Conservation (phyloP, 1,140 invertebrate genomes). For the Antheraea pernyi region DNA sequence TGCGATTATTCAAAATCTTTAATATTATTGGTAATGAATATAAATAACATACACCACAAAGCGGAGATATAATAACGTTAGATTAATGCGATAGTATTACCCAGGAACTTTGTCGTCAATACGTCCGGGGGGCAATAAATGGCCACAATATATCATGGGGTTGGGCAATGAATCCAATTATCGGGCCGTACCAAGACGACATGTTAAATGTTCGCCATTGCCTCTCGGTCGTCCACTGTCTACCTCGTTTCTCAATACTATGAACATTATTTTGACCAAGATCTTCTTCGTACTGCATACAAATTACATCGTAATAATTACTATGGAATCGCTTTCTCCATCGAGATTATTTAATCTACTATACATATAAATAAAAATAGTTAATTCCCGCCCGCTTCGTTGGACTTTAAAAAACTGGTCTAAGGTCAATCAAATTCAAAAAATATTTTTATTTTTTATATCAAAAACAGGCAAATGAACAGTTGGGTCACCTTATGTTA, state of each 20-base stretch:
- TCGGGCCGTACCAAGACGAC: constrained; percentile 37
- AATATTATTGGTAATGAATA: not conserved
- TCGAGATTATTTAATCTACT: too few species aligned
- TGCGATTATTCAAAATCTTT: not conserved
- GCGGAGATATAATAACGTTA: constrained; percentile 5
- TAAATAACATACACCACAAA: constrained; percentile 10
- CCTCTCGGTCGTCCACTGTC: constrained; percentile 22
- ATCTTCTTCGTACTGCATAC: not conserved
- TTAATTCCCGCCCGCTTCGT: too few species aligned
- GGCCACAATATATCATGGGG: constrained; percentile 48
- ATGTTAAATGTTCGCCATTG: constrained; percentile 51
- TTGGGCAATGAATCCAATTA: constrained; percentile 59
- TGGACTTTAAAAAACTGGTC: too few species aligned
- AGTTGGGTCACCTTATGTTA: too few species aligned
- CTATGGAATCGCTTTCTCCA: too few species aligned
- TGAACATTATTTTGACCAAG: constrained; percentile 17
- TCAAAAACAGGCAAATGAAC: too few species aligned
- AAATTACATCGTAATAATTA: not conserved
- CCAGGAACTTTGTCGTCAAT: constrained; percentile 40
- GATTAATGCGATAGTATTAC: constrained; percentile 32
- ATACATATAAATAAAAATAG: too few species aligned
- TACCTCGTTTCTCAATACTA: constrained; percentile 19
- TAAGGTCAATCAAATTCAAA: too few species aligned
- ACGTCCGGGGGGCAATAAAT: constrained; percentile 47
- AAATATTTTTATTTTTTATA: too few species aligned